These are phyloP conservation scores for Spheniscus humboldti DNA, from an alignment of 2,797 vertebrate genomes.

Conservation along the genomic window DNA sequence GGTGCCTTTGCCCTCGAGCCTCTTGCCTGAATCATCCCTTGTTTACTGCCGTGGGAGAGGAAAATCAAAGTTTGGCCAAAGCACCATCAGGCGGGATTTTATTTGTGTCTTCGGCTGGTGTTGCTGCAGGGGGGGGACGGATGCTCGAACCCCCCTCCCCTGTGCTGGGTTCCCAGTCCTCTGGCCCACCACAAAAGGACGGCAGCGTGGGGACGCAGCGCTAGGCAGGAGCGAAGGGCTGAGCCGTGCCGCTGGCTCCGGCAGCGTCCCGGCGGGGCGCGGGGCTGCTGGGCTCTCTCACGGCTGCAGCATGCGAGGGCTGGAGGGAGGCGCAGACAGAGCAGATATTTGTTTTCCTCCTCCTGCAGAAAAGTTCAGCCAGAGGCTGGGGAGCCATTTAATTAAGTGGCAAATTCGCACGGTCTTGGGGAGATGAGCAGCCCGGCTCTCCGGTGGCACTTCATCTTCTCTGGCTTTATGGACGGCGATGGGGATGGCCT, in stretches of 20 bases:
- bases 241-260: neutral
- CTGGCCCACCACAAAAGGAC: neutral
- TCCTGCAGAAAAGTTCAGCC: conserved; percentile 32
- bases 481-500: neutral
- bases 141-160: neutral
- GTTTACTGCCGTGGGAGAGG: neutral
- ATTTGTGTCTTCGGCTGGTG: neutral
- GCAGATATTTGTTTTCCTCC: neutral
- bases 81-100: neutral
- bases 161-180: neutral
- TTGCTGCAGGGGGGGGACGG: neutral
- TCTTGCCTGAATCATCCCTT: conserved; percentile 56
- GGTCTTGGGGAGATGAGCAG: neutral
- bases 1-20: conserved; percentile 54
- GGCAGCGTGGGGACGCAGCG: accelerated
- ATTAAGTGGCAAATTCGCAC: neutral
- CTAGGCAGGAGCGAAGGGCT: neutral
- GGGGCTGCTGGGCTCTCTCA: neutral
- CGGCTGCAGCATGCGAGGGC: neutral
- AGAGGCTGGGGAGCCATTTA: conserved; percentile 19
- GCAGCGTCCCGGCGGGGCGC: neutral
- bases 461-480: neutral
- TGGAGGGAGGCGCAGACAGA: neutral
- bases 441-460: accelerated
- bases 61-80: conserved; percentile 2